phyloP scores from a whole-genome alignment of 2,888 invertebrate species.

The Campaea margaritaria region DNA sequence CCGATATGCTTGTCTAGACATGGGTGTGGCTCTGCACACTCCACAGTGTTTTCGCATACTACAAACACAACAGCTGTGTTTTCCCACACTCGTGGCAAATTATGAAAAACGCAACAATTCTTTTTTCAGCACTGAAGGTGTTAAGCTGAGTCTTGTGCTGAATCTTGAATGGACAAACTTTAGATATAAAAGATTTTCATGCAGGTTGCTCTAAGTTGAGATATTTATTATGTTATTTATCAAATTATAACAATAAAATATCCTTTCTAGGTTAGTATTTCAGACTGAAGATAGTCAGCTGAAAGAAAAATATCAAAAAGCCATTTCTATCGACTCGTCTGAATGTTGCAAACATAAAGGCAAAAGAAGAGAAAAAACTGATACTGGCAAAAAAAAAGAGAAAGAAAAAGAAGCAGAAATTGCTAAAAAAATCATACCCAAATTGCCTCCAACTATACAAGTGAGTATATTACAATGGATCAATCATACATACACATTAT shows the following conservation, averaged over 20 bases:
- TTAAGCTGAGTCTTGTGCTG: too few species aligned
- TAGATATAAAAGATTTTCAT: not conserved
- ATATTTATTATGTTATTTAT: too few species aligned
- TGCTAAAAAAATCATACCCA: conserved; percentile 56
- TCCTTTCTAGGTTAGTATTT: conserved; percentile 67
- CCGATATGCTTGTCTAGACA: too few species aligned
- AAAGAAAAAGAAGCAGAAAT: conserved; percentile 42
- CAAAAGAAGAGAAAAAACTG: conserved; percentile 57
- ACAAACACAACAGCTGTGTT: too few species aligned
- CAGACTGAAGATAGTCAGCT: conserved; percentile 71
- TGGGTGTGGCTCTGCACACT: too few species aligned
- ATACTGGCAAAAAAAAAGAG: conserved; percentile 56
- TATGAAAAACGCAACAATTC: too few species aligned
- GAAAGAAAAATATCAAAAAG: conserved; percentile 67
- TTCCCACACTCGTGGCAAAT: too few species aligned
- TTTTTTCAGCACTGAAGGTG: too few species aligned
- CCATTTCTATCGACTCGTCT: conserved; percentile 65
- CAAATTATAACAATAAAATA: too few species aligned
- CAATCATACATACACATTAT: not conserved
- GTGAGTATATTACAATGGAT: conserved; percentile 46
- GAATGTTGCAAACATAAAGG: conserved; percentile 72
- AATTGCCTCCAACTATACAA: conserved; percentile 76
- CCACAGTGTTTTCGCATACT: too few species aligned
- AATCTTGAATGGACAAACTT: too few species aligned
- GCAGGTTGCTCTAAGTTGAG: too few species aligned